These are phyloP conservation scores for Periophthalmodon schlosseri DNA, from an alignment of 2,113 vertebrate species.

Conservation along the genomic window DNA sequence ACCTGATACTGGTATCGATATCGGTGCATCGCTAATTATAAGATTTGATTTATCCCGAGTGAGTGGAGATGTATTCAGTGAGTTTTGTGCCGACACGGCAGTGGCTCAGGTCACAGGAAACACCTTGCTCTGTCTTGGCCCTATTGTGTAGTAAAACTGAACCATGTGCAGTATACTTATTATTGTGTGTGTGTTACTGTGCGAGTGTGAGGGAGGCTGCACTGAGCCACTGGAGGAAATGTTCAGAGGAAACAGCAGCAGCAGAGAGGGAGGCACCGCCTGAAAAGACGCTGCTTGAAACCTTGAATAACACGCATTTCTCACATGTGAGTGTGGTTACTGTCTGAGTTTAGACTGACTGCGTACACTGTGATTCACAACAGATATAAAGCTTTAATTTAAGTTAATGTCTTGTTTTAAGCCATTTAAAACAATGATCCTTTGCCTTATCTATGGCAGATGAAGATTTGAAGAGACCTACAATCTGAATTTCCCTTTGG, in stretches of 20 bases:
- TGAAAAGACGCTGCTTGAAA: conserved; percentile 1
- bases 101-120: conserved; percentile 67
- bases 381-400: not conserved
- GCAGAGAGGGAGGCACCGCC: conserved; percentile 50
- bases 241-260: conserved; percentile 52
- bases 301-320: not conserved
- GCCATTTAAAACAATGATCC: not conserved
- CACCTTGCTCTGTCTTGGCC: conserved; percentile 64
- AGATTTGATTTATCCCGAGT: not conserved
- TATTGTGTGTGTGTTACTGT: conserved; percentile 17
- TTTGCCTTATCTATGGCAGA: not conserved
- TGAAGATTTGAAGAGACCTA: too few species aligned
- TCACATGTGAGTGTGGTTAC: not conserved
- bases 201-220: not conserved
- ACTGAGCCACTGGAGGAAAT: conserved; percentile 39
- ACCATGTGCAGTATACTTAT: not conserved
- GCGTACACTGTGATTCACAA: not conserved
- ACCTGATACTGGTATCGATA: too few species aligned
- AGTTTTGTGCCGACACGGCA: conserved; percentile 54
- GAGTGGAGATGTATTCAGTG: conserved; percentile 11
- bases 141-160: conserved; percentile 61
- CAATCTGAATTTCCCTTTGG: too few species aligned
- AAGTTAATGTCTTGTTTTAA: not conserved
- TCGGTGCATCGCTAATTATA: too few species aligned
- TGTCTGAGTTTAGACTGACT: not conserved